Conservation (phyloP, 2,113 vertebrate genomes). For the Rhabdomys dilectus region DNA sequence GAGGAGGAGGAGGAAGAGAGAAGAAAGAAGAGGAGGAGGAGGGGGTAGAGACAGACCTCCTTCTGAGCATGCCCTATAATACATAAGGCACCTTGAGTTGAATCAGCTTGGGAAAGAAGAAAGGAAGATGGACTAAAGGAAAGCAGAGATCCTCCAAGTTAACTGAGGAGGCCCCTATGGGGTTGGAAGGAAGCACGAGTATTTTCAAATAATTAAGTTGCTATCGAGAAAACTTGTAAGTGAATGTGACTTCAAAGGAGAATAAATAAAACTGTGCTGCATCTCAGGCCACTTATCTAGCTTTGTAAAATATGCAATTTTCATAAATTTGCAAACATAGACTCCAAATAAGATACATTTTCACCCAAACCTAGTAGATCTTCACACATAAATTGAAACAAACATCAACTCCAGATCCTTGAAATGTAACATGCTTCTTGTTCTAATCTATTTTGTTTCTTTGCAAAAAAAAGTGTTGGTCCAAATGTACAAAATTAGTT, state of each 20-base stretch:
- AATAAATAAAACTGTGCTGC: background rate
- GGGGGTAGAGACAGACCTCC: background rate
- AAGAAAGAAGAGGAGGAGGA: background rate
- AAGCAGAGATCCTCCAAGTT: background rate
- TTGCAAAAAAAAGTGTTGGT: conserved; percentile 1
- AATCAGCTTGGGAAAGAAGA: background rate
- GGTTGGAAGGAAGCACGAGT: background rate
- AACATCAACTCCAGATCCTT: background rate
- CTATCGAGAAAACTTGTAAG: background rate
- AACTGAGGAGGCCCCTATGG: background rate
- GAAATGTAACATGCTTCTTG: background rate
- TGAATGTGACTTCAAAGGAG: background rate
- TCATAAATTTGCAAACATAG: background rate
- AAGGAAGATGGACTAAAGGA: background rate
- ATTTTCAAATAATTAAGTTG: background rate
- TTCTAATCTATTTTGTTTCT: conserved; percentile 4
- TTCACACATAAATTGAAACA: conserved; percentile 1
- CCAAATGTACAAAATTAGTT: background rate
- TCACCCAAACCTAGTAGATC: background rate
- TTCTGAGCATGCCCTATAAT: background rate
- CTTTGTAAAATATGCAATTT: background rate
- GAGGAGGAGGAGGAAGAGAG: too few relatives aligned
- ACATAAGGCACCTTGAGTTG: background rate
- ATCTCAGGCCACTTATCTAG: background rate
- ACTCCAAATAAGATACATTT: conserved; percentile 17